Evolutionary conservation across 2,797 vertebrate genomes (phyloP).

Genomic region (Rhinichthys osculus): DNA sequence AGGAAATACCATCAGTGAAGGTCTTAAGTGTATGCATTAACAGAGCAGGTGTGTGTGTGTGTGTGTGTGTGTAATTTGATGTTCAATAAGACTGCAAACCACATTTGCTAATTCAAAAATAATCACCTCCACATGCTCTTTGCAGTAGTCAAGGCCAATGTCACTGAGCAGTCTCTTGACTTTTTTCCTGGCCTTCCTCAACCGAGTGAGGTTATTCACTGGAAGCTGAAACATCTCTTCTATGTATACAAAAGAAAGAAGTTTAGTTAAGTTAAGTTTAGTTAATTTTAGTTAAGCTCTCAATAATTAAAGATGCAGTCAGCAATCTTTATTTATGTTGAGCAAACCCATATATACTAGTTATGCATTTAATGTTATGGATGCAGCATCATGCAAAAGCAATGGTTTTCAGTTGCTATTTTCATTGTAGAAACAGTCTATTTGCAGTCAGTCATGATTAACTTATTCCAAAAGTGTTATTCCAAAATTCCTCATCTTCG

Average conservation of each 20-base stretch:
- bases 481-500: not conserved
- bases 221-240: constrained; percentile 99
- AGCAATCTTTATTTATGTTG: not conserved
- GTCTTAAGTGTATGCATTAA: not conserved
- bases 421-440: not conserved
- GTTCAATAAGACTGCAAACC: not conserved
- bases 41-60: not conserved
- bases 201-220: constrained; percentile 96
- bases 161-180: constrained; percentile 96
- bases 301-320: not conserved
- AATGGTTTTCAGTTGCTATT: not conserved
- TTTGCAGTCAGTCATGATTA: not conserved
- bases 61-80: not conserved
- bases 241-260: constrained; percentile 64
- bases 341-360: not conserved
- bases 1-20: constrained; percentile 9
- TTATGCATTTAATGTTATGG: not conserved
- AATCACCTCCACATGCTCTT: constrained; percentile 94
- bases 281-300: not conserved
- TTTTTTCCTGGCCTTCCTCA: constrained; percentile 97
- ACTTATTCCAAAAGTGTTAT: not conserved
- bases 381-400: not conserved
- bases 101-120: not conserved
- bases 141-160: constrained; percentile 97
- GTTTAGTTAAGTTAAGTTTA: too few species aligned